Evolutionary conservation across 2,888 invertebrate genomes (phyloP).

Genomic region (Lissocephala sabroskyi): DNA sequence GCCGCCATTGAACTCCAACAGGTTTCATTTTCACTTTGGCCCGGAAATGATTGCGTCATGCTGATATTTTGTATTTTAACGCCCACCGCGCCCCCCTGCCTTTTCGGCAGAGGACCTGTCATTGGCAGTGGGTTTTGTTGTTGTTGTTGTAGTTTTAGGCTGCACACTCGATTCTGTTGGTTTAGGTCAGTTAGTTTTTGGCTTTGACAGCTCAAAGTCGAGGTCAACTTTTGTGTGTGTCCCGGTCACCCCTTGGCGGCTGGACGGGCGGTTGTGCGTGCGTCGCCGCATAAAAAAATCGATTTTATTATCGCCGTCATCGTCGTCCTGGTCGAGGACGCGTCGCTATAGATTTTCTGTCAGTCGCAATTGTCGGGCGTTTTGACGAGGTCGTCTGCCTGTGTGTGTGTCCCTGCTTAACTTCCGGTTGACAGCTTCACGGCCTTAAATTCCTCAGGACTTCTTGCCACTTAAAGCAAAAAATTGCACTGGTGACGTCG

Average conservation of each 20-base stretch:
- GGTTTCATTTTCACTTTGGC: conserved; percentile 59
- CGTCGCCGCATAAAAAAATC: conserved; percentile 57
- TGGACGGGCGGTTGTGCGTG: conserved; percentile 49
- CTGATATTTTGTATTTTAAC: conserved; percentile 70
- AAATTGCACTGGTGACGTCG: no score
- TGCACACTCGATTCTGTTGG: conserved; percentile 65
- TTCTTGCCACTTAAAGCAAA: not conserved
- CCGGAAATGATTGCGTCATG: conserved; percentile 71
- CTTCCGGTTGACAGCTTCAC: conserved; percentile 17
- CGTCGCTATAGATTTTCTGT: conserved; percentile 61
- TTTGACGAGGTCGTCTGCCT: conserved; percentile 2
- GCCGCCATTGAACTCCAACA: conserved; percentile 40
- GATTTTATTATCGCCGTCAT: conserved; percentile 59
- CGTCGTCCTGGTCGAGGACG: conserved; percentile 35
- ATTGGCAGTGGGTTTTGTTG: conserved; percentile 30
- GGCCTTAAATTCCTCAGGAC: not conserved
- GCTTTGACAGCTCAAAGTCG: conserved; percentile 69
- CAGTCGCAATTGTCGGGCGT: conserved; percentile 39
- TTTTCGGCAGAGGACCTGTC: no score
- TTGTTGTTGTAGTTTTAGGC: conserved; percentile 49
- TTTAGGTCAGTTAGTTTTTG: conserved; percentile 69
- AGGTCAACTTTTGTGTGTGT: conserved; percentile 66
- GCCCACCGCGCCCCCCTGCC: conserved; percentile 25
- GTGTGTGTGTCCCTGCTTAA: conserved; percentile 35
- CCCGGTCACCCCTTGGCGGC: conserved; percentile 25